These are phyloP conservation scores for Rhagonycha lutea DNA, from an alignment of 2,888 invertebrate genomes.

Conservation along the genomic window DNA sequence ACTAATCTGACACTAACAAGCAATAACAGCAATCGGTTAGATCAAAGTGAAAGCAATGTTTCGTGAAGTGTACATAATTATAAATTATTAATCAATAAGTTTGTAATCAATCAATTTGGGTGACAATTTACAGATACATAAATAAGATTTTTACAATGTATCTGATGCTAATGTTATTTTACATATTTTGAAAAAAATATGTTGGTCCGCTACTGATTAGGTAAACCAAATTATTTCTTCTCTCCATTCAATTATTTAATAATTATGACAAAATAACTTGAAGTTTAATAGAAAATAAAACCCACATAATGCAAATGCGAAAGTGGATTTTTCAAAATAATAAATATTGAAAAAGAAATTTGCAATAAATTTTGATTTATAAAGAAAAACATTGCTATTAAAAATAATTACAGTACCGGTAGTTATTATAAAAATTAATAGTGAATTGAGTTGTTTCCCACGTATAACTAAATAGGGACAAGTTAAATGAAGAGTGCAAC, in stretches of 20 bases:
- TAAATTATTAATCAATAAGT: constrained; percentile 36
- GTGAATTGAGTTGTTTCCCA: background rate
- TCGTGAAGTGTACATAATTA: constrained; percentile 33
- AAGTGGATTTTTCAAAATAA: background rate
- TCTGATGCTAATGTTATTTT: background rate
- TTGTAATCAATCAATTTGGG: constrained; percentile 36
- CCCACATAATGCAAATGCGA: background rate
- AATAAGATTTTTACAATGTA: constrained; percentile 26
- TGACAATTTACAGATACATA: constrained; percentile 37
- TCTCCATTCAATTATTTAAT: background rate
- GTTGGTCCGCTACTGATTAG: background rate
- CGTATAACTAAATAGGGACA: constrained; percentile 15
- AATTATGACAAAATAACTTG: background rate
- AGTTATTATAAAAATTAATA: background rate
- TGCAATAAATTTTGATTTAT: background rate
- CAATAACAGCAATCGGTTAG: background rate
- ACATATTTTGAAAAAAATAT: background rate
- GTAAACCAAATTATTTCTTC: background rate
- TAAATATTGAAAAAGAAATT: background rate
- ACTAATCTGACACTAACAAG: background rate
- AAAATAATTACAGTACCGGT: background rate
- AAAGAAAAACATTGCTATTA: background rate
- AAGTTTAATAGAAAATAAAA: background rate
- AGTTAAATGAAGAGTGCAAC: constrained; percentile 18
- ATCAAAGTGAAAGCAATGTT: constrained; percentile 14